Conservation (phyloP, 2,797 vertebrate species). For the Hafferia zeledoni region DNA sequence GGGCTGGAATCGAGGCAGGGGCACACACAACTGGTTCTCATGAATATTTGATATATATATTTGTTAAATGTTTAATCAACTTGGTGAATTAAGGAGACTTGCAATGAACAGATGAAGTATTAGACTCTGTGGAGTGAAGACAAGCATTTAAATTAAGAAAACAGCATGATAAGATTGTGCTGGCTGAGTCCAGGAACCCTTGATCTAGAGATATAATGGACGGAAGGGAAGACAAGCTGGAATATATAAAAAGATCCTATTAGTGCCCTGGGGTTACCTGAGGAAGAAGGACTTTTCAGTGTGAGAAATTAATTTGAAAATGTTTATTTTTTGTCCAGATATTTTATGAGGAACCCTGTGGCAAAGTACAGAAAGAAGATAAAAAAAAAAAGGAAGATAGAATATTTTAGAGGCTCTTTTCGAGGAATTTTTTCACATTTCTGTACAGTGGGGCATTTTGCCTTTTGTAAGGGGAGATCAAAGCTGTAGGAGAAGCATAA, state of each 20-base stretch:
- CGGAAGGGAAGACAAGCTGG: neutral
- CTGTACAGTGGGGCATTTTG: conserved; percentile 8
- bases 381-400: neutral
- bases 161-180: conserved; percentile 15
- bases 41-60: conserved; percentile 14
- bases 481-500: conserved; percentile 51
- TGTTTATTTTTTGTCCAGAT: conserved; percentile 27
- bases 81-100: conserved; percentile 47
- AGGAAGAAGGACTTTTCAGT: neutral
- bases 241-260: conserved; percentile 35
- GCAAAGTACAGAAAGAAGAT: neutral
- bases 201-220: conserved; percentile 55
- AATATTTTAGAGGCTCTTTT: conserved; percentile 32
- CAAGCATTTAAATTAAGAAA: conserved; percentile 61
- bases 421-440: neutral
- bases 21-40: neutral
- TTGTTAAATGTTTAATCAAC: conserved; percentile 43
- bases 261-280: conserved; percentile 19
- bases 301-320: conserved; percentile 28
- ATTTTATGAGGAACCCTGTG: conserved; percentile 1
- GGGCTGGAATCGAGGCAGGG: neutral
- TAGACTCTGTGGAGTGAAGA: conserved; percentile 25
- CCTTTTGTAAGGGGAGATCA: conserved; percentile 67
- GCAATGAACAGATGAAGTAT: conserved; percentile 32
- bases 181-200: conserved; percentile 34